Conservation (phyloP, 2,797 vertebrate species). For the Rousettus madagascariensis region DNA sequence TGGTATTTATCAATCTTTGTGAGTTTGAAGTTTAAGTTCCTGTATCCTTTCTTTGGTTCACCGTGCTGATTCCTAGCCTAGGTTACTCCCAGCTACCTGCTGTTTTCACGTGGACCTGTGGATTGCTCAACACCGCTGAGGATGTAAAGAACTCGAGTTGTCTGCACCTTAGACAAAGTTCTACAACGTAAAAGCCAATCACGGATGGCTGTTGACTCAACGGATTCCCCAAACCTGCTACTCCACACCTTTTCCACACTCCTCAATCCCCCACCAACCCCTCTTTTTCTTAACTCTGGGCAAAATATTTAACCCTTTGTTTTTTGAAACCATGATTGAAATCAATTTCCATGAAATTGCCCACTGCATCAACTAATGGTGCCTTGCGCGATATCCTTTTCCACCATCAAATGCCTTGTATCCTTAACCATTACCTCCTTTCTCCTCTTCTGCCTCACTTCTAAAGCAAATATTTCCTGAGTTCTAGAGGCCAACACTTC, state of each 20-base stretch:
- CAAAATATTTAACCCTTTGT: neutral
- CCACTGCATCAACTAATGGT: neutral
- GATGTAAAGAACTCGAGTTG: neutral
- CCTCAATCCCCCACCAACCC: neutral
- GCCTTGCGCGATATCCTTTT: neutral
- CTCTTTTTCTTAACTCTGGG: neutral
- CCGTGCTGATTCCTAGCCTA: neutral
- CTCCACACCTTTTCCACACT: neutral
- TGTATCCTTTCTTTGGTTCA: neutral
- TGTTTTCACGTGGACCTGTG: neutral
- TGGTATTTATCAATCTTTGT: neutral
- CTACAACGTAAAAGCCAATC: neutral
- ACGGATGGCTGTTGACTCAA: neutral
- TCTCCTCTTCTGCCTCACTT: neutral
- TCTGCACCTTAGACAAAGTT: neutral
- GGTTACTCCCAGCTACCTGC: neutral
- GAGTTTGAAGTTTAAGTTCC: neutral
- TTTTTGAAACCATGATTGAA: neutral
- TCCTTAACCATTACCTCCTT: neutral
- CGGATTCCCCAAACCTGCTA: neutral
- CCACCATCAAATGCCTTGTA: neutral
- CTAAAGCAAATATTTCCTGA: neutral
- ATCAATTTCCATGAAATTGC: neutral
- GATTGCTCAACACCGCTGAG: neutral
- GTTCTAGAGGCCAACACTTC: neutral